These are phyloP conservation scores for Prunella fulvescens DNA, from an alignment of 2,113 vertebrate genomes.

Conservation along the genomic window DNA sequence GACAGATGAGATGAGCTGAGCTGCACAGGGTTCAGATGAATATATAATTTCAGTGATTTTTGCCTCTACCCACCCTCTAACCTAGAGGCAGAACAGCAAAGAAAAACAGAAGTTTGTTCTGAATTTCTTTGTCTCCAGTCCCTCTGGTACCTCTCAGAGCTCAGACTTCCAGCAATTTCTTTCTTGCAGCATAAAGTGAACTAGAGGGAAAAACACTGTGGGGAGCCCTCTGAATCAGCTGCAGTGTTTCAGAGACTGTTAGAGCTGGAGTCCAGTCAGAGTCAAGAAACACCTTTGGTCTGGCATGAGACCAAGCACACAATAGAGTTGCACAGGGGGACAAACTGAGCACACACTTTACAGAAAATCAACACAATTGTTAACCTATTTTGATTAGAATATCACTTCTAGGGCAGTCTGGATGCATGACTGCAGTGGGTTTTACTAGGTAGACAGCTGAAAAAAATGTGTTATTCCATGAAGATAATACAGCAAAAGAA, in stretches of 20 bases:
- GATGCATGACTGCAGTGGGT: neutral
- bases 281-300: neutral
- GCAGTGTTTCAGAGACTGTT: neutral
- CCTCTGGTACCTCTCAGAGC: neutral
- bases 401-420: neutral
- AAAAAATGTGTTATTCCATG: neutral
- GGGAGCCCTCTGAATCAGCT: neutral
- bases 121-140: neutral
- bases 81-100: neutral
- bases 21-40: neutral
- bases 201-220: neutral
- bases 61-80: neutral
- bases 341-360: neutral
- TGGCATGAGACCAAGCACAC: neutral
- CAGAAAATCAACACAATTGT: neutral
- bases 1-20: neutral
- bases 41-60: neutral
- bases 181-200: neutral
- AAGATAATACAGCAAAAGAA: neutral
- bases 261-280: neutral
- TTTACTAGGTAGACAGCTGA: neutral
- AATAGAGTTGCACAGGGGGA: neutral
- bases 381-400: neutral
- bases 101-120: neutral
- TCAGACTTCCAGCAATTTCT: neutral